Evolutionary conservation across 2,113 vertebrate species (phyloP), one percentile per base, ranked within the genome.

Genomic region (Oenanthe melanoleuca): DNA sequence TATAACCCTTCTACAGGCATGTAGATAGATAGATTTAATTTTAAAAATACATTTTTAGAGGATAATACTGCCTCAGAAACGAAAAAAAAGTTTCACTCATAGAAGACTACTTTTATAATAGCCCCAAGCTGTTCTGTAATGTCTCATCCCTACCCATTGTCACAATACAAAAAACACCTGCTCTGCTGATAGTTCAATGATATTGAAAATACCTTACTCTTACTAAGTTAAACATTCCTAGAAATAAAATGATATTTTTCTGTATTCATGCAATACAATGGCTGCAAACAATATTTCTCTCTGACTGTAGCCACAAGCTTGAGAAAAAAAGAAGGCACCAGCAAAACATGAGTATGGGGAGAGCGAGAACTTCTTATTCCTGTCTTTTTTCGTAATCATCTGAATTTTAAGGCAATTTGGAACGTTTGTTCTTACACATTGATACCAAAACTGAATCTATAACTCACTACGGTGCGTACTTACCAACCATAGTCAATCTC

Each of bases 401-500:
- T 60, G 37, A 61, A n/a, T 81, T 64, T 79, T 56, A 82, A 88
- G 40, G 40, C 9, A 65, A 26, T 79, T 71, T 63, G 14, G 31
- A 64, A 80, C 24, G 25, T 72, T 93, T 73, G 52, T 16, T 69
- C 22, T 66, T 49, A 71, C 2, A 2, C 19, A 29, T 28, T 57
- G 19, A 59, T 44, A 57, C 3, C 47, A 50, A 40, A 37, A 53
- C 3, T 4, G 42, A 89, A 79, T 50, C 33, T 49, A 0, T 37
- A 79, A 59, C 15, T 84, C 52, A 29, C 14, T 24, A 11, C 4
- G 3, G 33, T 14, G 17, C 0, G 0, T 80, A 95, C 97, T 98
- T 94, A 98, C 98, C 97, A 37, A 97, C 72, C 90, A 80, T 92
- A 33, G 83, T 20, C 37, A 98, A 45, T 72, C 97, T 96, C 83